Percentiles rank a stretch among this genome's conserved stretches.
These are phyloP conservation scores for Mythimna albipuncta DNA, from an alignment of 2,888 invertebrate genomes.

Conservation along the genomic window DNA sequence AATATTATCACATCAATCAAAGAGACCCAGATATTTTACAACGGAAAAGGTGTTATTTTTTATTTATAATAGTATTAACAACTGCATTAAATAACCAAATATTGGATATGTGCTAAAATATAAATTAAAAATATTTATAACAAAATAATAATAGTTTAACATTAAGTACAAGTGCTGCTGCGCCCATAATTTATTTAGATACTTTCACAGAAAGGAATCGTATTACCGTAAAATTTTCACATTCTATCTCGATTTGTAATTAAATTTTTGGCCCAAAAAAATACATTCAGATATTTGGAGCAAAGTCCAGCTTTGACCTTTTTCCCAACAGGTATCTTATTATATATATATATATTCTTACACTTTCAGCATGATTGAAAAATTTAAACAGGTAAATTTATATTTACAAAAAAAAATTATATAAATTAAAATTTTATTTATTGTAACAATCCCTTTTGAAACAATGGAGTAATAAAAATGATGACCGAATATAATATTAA, in stretches of 20 bases:
- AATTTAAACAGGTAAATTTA: not conserved
- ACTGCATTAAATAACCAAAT: constrained; percentile 10
- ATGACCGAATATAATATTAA: constrained; percentile 1
- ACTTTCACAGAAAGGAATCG: not conserved
- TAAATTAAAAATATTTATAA: constrained; percentile 24
- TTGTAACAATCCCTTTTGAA: not conserved
- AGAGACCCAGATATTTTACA: not conserved
- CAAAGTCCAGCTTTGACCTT: constrained; percentile 10
- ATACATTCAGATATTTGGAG: not conserved
- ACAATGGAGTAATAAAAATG: not conserved
- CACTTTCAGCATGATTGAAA: not conserved
- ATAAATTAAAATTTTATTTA: not conserved
- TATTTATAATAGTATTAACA: not conserved
- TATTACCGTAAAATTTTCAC: not conserved
- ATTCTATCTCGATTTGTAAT: not conserved
- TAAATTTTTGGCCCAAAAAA: not conserved
- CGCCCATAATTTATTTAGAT: constrained; percentile 3
- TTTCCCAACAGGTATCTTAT: constrained; percentile 20
- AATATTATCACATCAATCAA: not conserved
- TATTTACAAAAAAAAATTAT: not conserved
- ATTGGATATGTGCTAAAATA: constrained; percentile 11
- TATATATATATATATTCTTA: too few relatives aligned
- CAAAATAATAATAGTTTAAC: constrained; percentile 22
- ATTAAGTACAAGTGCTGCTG: constrained; percentile 34
- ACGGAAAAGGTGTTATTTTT: not conserved